A percentile compares a stretch with the other conserved stretches of the same genome.
Conservation (phyloP, 2,113 vertebrate genomes). For the Struthidea cinerea region DNA sequence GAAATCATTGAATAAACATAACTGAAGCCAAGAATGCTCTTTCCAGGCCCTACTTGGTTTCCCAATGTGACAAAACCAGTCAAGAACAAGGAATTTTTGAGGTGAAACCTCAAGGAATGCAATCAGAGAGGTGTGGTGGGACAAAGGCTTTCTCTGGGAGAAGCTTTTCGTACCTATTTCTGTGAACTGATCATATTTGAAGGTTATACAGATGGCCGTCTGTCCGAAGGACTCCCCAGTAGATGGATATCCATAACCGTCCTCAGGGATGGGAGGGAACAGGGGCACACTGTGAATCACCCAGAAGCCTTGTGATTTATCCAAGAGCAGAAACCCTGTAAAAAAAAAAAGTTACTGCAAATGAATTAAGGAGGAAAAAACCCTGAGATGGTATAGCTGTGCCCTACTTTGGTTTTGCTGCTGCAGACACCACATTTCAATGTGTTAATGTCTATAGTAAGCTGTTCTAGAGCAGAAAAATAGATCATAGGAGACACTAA, state of each 20-base stretch:
- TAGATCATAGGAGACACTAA: background rate
- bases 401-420: background rate
- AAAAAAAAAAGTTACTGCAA: background rate
- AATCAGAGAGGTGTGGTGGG: background rate
- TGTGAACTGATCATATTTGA: slow-evolving; percentile 78
- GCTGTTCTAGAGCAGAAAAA: background rate
- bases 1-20: background rate
- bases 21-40: background rate
- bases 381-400: background rate
- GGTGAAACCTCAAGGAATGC: background rate
- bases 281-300: slow-evolving; percentile 85
- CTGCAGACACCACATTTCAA: background rate
- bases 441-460: background rate
- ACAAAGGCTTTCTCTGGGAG: background rate
- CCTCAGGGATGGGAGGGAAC: slow-evolving; percentile 84
- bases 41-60: background rate
- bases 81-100: background rate
- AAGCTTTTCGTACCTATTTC: slow-evolving; percentile 74
- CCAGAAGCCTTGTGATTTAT: slow-evolving; percentile 88
- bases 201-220: slow-evolving; percentile 82
- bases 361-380: background rate
- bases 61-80: background rate
- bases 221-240: slow-evolving; percentile 81
- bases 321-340: slow-evolving; percentile 83
- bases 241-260: slow-evolving; percentile 81